phyloP scores from a whole-genome alignment of 2,113 vertebrate species.

The Pedionomus torquatus region DNA sequence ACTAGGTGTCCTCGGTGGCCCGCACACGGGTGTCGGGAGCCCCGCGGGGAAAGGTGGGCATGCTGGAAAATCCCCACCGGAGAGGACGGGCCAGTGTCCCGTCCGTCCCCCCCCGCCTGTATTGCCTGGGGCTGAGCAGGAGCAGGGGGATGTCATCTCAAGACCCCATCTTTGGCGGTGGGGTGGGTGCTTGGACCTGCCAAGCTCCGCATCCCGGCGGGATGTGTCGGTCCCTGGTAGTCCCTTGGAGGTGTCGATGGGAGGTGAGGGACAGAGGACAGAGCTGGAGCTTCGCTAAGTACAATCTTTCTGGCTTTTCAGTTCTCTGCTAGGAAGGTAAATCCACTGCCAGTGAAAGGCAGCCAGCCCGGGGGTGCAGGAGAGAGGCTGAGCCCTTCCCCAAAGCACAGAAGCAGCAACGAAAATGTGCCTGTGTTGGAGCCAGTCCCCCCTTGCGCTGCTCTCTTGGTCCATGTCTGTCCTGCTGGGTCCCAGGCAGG shows the following conservation, averaged over 20 bases:
- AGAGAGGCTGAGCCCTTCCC: neutral
- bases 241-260: neutral
- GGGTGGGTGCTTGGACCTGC: neutral
- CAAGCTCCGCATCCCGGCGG: neutral
- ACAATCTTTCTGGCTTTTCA: neutral
- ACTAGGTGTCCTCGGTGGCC: slow-evolving; percentile 52
- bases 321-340: neutral
- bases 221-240: neutral
- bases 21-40: neutral
- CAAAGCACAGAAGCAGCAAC: neutral
- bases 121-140: neutral
- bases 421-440: neutral
- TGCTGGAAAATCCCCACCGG: neutral
- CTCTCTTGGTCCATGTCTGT: neutral
- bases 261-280: neutral
- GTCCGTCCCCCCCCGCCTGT: neutral
- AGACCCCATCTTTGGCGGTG: fast-evolving
- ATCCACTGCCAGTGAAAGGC: fast-evolving
- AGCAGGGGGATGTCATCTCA: fast-evolving
- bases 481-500: neutral
- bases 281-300: fast-evolving
- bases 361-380: neutral
- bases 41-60: fast-evolving
- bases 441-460: neutral
- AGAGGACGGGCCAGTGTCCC: fast-evolving